Evolutionary conservation across 2,888 invertebrate genomes (phyloP).

Genomic region (Papilio protenor): DNA sequence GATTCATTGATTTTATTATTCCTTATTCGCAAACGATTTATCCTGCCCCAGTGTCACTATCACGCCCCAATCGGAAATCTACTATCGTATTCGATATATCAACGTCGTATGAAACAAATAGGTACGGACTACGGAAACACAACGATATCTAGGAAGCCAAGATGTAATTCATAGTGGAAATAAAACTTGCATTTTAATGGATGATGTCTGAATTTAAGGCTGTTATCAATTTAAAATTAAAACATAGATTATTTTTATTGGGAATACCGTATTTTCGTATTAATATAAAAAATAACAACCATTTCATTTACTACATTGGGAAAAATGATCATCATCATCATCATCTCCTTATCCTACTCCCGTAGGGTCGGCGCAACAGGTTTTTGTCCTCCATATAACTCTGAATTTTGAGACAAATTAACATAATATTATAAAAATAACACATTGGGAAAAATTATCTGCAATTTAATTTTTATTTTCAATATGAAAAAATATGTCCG

Average conservation of each 20-base stretch:
- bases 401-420: no score
- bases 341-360: no score
- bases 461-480: neutral
- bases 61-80: slow-evolving; percentile 34
- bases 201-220: no score
- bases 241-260: no score
- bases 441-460: no score
- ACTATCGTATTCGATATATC: slow-evolving; percentile 37
- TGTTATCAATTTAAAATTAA: neutral
- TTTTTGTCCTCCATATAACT: no score
- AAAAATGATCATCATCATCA: no score
- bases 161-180: slow-evolving; percentile 1
- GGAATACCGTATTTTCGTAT: no score
- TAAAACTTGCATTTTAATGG: neutral
- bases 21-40: slow-evolving; percentile 19
- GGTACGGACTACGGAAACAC: slow-evolving; percentile 24
- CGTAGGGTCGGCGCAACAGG: no score
- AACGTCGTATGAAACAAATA: slow-evolving; percentile 37
- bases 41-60: slow-evolving; percentile 30
- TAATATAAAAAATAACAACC: no score
- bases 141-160: neutral
- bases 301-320: no score
- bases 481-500: neutral
- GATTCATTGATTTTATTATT: slow-evolving; percentile 10
- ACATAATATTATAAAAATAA: no score